Percentiles rank a stretch among this genome's conserved stretches.
Conservation (phyloP, 1,140 invertebrate genomes). For the Babylonia areolata region DNA sequence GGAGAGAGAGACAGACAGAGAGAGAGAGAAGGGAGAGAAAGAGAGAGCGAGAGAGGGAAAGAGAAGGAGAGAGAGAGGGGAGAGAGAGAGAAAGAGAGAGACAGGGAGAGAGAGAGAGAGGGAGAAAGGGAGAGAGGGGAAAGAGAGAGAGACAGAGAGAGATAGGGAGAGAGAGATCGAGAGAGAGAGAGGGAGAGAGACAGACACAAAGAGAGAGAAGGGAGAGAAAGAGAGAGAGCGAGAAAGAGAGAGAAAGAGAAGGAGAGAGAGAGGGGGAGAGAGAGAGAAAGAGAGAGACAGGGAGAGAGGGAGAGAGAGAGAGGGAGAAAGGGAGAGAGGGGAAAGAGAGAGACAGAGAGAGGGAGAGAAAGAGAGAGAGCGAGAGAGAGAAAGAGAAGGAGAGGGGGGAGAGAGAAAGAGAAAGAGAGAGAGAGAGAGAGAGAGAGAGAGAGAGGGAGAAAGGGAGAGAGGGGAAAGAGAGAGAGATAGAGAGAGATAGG, state of each 20-base stretch:
- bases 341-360: constrained; percentile 5
- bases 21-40: background rate
- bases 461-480: background rate
- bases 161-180: background rate
- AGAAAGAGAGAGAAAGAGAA: background rate
- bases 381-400: too few species aligned
- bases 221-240: too few species aligned
- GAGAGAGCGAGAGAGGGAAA: background rate
- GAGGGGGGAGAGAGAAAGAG: too few species aligned
- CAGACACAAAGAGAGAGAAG: too few species aligned
- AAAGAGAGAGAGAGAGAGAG: background rate
- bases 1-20: background rate
- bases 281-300: background rate
- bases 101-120: constrained; percentile 3
- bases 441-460: background rate
- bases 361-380: too few species aligned
- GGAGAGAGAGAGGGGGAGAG: background rate
- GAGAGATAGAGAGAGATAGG: background rate
- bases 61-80: background rate
- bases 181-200: background rate
- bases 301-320: background rate
- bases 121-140: too few species aligned
- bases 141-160: background rate
- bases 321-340: background rate
- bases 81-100: background rate